Evolutionary conservation across 2,888 invertebrate species (phyloP).

Genomic region (Oscheius sp.): DNA sequence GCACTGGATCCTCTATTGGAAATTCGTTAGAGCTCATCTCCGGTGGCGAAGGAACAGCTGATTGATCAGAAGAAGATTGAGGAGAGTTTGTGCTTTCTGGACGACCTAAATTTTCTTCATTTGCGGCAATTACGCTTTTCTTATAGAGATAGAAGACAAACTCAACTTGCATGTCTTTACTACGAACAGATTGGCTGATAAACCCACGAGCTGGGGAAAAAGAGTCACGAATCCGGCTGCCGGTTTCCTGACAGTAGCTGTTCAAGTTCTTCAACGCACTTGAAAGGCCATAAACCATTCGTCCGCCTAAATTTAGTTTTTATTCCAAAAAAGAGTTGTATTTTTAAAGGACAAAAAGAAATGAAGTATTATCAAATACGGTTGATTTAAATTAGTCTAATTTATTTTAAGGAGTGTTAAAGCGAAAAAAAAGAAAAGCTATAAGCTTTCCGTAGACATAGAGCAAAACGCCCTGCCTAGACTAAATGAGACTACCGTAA

Average conservation of each 20-base stretch:
- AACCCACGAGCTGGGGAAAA: slow-evolving; percentile 61
- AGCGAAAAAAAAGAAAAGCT: too few species aligned
- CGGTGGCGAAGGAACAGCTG: slow-evolving; percentile 42
- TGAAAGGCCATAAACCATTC: slow-evolving; percentile 59
- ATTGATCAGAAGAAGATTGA: slow-evolving; percentile 24
- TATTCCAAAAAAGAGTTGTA: neutral
- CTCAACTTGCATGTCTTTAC: neutral
- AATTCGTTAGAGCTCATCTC: slow-evolving; percentile 31
- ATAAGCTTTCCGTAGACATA: too few species aligned
- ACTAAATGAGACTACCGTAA: too few species aligned
- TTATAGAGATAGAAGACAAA: neutral
- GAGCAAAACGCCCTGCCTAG: too few species aligned
- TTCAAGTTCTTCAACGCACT: slow-evolving; percentile 64
- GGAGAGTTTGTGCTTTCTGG: neutral
- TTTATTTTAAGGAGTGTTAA: too few species aligned
- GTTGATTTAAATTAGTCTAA: too few species aligned
- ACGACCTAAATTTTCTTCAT: neutral
- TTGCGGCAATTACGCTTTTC: neutral
- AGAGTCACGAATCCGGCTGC: slow-evolving; percentile 57
- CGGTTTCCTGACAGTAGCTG: slow-evolving; percentile 63
- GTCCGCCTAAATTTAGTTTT: too few species aligned
- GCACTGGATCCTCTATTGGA: slow-evolving; percentile 39
- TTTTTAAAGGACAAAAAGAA: neutral
- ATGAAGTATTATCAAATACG: too few species aligned
- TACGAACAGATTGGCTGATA: neutral